Evolutionary conservation across 2,797 vertebrate genomes (phyloP).

Genomic region (Poecilia velifera): DNA sequence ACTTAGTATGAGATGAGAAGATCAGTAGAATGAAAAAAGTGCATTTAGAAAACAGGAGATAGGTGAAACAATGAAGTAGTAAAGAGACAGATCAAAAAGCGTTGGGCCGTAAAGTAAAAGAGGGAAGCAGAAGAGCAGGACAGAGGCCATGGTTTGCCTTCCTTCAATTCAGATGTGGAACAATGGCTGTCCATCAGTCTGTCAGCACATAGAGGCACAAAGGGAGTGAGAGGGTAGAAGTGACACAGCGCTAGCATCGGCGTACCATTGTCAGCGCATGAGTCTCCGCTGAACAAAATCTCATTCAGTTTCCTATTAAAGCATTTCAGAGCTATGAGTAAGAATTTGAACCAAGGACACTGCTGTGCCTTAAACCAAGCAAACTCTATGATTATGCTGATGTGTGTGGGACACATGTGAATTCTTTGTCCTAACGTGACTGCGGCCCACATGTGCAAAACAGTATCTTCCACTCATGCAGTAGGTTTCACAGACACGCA

Average conservation of each 20-base stretch:
- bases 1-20: slow-evolving; percentile 45
- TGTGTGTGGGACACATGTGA: slow-evolving; percentile 28
- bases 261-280: slow-evolving; percentile 75
- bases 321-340: slow-evolving; percentile 62
- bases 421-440: slow-evolving; percentile 34
- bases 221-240: slow-evolving; percentile 75
- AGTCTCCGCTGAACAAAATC: slow-evolving; percentile 55
- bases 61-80: slow-evolving; percentile 34
- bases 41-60: slow-evolving; percentile 16
- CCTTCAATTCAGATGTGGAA: slow-evolving; percentile 81
- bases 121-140: slow-evolving; percentile 58
- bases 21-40: slow-evolving; percentile 44
- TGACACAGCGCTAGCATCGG: slow-evolving; percentile 66
- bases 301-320: slow-evolving; percentile 63
- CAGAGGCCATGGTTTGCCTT: slow-evolving; percentile 73
- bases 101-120: slow-evolving; percentile 32
- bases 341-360: slow-evolving; percentile 44
- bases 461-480: slow-evolving; percentile 15
- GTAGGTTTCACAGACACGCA: slow-evolving; percentile 26
- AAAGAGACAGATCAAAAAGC: slow-evolving; percentile 35
- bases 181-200: slow-evolving; percentile 82
- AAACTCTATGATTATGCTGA: slow-evolving; percentile 49
- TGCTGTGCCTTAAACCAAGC: slow-evolving; percentile 27
- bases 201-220: slow-evolving; percentile 75
- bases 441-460: slow-evolving; percentile 19